Conservation (phyloP, 2,113 vertebrate genomes). For the Dasyurus viverrinus region DNA sequence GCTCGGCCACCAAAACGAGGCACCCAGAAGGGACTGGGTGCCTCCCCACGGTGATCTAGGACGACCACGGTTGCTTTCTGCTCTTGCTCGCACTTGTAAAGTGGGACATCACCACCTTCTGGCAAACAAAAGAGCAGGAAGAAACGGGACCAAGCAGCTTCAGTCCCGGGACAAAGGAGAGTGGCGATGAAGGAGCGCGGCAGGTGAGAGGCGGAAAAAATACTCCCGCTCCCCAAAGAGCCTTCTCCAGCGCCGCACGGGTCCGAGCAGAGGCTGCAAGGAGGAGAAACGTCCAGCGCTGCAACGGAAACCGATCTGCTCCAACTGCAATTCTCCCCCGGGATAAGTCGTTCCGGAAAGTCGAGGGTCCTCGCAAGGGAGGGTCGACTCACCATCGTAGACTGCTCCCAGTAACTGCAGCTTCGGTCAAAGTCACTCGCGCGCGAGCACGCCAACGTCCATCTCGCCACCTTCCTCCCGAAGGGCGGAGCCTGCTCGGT, state of each 20-base stretch:
- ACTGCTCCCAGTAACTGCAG: not conserved
- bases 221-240: not conserved
- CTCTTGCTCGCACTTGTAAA: not conserved
- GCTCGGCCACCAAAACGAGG: not conserved
- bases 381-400: not conserved
- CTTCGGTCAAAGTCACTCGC: fast-evolving
- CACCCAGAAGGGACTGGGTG: not conserved
- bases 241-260: not conserved
- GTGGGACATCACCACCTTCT: not conserved
- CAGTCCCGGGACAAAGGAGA: not conserved
- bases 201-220: not conserved
- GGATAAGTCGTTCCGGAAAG: not conserved
- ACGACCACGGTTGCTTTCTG: not conserved
- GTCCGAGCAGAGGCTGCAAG: no score
- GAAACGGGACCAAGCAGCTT: not conserved
- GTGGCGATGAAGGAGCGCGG: not conserved
- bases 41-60: not conserved
- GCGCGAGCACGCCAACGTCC: fast-evolving
- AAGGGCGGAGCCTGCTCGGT: not conserved
- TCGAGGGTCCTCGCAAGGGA: not conserved
- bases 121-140: not conserved
- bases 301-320: not conserved
- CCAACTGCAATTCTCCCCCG: not conserved
- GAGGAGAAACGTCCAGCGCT: not conserved
- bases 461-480: not conserved